Evolutionary conservation across 2,113 vertebrate species (phyloP), one percentile per base, ranked within the genome.

Genomic region (Heterocephalus glaber): DNA sequence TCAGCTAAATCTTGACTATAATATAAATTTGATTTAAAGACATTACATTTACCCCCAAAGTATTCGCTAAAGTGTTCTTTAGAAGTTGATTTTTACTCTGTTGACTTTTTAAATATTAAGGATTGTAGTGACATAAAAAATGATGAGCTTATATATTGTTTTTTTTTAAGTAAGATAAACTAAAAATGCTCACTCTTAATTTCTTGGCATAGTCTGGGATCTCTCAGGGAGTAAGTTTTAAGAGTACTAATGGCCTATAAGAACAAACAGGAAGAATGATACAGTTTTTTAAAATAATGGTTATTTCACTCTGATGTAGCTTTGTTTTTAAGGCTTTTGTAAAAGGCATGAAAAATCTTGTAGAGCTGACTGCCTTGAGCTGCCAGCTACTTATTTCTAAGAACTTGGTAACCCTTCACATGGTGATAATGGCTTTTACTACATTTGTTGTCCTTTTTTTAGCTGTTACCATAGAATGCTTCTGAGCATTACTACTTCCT

Each of bases 151-250:
- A 56, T 82, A 19, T 88, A 66, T 83, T 65, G 30, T 52, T 79
- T 79, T 44, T 63, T 77, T 80, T 63, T 49, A 89, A 30, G 20
- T 52, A 90, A 92, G 61, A 96, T n/a, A 54, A 94, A 80, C 24
- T 94, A 92, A 63, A 94, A 81, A n/a, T n/a, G 54, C 70, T 97
- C 90, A 96, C 49, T 65, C 83, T 95, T 96, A 94, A 88, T 93
- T 94, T 96, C 94, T 94, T 89, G 58, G 92, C 65, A n/a, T 82
- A 82, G 89, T 90, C 60, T 87, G 58, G 44, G 87, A 95, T 92
- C 86, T 97, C 97, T 97, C 96, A 97, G 97, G 97, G 95, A 95
- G 54, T 90, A 93, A 79, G 87, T 96, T 95, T 97, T 93, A 44
- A 91, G 86, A 93, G 70, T 87, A 47, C 26, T 86, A 87, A 89